These are phyloP conservation scores for Sisyra terminalis DNA, from an alignment of 2,888 invertebrate genomes.

Conservation along the genomic window DNA sequence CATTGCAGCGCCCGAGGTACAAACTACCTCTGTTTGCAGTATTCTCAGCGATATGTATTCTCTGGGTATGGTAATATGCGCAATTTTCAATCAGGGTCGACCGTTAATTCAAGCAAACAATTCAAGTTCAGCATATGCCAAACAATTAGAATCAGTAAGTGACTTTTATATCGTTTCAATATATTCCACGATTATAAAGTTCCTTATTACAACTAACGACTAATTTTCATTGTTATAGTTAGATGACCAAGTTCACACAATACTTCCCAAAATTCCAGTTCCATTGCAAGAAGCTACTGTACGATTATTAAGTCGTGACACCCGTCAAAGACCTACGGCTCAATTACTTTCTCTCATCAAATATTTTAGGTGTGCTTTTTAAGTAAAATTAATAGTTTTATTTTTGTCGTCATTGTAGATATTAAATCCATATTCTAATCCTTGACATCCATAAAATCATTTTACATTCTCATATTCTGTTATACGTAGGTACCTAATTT, in stretches of 20 bases:
- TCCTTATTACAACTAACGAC: too few species aligned
- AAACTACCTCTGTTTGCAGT: constrained; percentile 64
- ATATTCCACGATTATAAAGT: background rate
- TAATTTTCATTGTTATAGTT: constrained; percentile 37
- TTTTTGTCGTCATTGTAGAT: background rate
- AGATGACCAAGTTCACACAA: constrained; percentile 61
- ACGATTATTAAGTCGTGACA: constrained; percentile 67
- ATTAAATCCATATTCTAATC: background rate
- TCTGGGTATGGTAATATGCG: constrained; percentile 83
- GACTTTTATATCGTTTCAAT: constrained; percentile 1
- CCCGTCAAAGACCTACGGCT: constrained; percentile 75
- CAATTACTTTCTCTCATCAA: constrained; percentile 81
- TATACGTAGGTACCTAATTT: too few species aligned
- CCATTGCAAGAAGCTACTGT: constrained; percentile 79
- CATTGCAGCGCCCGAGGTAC: constrained; percentile 82
- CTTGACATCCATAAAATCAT: background rate
- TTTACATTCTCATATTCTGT: background rate
- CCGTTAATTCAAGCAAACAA: constrained; percentile 83
- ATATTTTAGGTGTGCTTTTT: constrained; percentile 63
- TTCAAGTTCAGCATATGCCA: constrained; percentile 73
- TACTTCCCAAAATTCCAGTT: constrained; percentile 64
- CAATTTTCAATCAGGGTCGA: constrained; percentile 82
- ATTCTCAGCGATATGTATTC: constrained; percentile 94
- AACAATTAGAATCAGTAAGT: constrained; percentile 81
- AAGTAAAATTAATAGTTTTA: background rate